These are phyloP conservation scores for Hemaris fuciformis DNA, from an alignment of 2,888 invertebrate genomes.

Conservation along the genomic window DNA sequence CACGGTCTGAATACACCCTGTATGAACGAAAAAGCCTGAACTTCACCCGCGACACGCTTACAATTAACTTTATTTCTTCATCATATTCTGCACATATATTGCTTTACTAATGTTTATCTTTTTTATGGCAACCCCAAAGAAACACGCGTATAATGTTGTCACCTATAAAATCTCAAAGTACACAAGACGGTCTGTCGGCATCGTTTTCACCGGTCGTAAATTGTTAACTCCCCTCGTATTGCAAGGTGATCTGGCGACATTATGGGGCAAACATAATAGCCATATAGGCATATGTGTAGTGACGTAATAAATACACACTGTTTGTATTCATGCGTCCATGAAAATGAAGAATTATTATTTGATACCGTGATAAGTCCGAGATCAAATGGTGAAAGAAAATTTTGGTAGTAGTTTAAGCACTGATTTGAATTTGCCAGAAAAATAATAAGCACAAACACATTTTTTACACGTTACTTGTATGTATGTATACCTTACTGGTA, in stretches of 20 bases:
- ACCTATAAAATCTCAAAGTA: neutral
- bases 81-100: neutral
- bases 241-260: neutral
- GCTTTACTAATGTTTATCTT: neutral
- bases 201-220: neutral
- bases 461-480: no score
- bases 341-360: neutral
- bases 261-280: neutral
- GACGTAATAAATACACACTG: neutral
- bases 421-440: no score
- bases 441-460: no score
- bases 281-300: neutral
- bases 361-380: no score
- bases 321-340: neutral
- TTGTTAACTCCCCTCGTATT: neutral
- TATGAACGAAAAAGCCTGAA: no score
- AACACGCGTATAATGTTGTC: neutral
- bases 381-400: no score
- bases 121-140: neutral
- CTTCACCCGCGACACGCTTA: no score
- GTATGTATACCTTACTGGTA: no score
- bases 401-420: no score
- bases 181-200: slow-evolving; percentile 1
- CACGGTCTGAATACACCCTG: no score
- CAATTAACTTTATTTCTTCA: no score